phyloP scores from a whole-genome alignment of 2,888 invertebrate species.

The Chymomyza procnemis region DNA sequence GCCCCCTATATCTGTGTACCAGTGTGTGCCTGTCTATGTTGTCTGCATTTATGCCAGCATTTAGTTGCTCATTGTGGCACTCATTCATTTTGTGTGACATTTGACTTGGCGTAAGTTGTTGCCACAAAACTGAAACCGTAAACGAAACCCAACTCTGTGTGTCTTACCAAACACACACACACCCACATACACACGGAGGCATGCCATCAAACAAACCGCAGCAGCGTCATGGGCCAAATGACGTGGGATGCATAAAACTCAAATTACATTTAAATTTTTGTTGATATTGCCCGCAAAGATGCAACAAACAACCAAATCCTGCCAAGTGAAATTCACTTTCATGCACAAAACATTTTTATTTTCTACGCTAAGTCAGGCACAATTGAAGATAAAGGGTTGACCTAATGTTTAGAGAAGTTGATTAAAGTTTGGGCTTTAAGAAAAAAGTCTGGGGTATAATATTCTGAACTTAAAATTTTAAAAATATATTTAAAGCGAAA shows the following conservation, averaged over 20 bases:
- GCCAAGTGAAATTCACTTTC: not conserved
- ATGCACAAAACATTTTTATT: not conserved
- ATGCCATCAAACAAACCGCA: not conserved
- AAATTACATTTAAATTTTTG: constrained; percentile 53
- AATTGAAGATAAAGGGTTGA: not conserved
- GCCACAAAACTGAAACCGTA: constrained; percentile 14
- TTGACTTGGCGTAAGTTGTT: constrained; percentile 26
- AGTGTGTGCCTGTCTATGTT: not conserved
- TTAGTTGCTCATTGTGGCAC: constrained; percentile 25
- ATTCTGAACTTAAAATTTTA: too few relatives aligned
- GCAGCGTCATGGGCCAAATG: constrained; percentile 24
- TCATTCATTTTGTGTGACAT: constrained; percentile 36
- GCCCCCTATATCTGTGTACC: not conserved
- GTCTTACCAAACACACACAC: too few relatives aligned
- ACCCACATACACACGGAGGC: not conserved
- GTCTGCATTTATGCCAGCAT: not conserved
- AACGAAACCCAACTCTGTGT: constrained; percentile 3
- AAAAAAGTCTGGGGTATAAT: too few relatives aligned
- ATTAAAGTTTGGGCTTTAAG: not conserved
- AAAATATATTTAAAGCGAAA: too few relatives aligned
- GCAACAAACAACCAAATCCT: not conserved
- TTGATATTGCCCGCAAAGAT: constrained; percentile 22
- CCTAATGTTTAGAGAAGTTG: not conserved
- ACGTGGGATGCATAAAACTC: constrained; percentile 61
- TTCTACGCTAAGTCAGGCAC: not conserved